Conservation (phyloP, 2,113 vertebrate species). For the Corythornis cristatus region DNA sequence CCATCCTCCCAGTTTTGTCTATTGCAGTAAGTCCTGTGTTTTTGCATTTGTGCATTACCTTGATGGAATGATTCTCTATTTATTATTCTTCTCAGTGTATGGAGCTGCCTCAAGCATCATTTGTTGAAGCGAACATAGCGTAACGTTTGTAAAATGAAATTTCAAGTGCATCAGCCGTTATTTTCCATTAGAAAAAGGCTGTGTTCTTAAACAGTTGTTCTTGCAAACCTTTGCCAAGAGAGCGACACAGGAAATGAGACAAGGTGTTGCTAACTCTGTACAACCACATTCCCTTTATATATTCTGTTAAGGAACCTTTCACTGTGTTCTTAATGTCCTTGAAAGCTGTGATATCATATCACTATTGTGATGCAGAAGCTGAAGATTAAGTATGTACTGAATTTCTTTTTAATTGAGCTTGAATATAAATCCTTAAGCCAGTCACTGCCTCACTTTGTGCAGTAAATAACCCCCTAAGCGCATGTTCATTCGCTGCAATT, state of each 20-base stretch:
- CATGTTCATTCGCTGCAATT: background rate
- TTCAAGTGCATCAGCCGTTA: background rate
- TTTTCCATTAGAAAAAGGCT: background rate
- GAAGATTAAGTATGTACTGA: background rate
- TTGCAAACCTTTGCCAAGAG: background rate
- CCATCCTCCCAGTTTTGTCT: background rate
- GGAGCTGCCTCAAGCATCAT: background rate
- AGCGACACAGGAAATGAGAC: background rate
- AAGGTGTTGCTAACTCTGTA: background rate
- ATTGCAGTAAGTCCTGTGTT: background rate
- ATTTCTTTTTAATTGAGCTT: constrained; percentile 34
- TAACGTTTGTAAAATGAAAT: background rate
- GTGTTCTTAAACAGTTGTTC: background rate
- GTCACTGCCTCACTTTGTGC: background rate
- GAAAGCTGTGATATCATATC: background rate
- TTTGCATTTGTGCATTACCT: background rate
- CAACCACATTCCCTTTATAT: background rate
- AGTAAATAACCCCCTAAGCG: background rate
- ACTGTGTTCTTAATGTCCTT: background rate
- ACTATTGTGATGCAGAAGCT: background rate
- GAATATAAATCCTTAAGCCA: background rate
- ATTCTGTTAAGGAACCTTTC: background rate
- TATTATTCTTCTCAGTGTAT: background rate
- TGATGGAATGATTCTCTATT: background rate
- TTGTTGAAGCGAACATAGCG: background rate